Conservation (phyloP, 2,888 invertebrate species). For the Drosophila putrida region DNA sequence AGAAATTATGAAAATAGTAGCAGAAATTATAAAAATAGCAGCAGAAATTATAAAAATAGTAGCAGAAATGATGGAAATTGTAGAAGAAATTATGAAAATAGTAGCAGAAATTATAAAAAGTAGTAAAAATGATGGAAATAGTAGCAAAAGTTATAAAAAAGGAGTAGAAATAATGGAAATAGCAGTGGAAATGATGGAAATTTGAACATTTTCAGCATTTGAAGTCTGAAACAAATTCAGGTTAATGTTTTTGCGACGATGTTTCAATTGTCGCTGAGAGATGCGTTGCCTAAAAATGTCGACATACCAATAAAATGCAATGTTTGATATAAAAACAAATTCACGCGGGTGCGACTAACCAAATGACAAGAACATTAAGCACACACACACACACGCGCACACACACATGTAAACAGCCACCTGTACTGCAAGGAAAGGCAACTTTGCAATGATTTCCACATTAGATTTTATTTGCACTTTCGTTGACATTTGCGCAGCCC, state of each 20-base stretch:
- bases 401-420: slow-evolving; percentile 14
- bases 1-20: no score
- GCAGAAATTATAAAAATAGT: no score
- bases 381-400: slow-evolving; percentile 7
- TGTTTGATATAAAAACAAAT: slow-evolving; percentile 79
- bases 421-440: slow-evolving; percentile 39
- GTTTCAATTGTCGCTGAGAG: slow-evolving; percentile 31
- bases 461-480: slow-evolving; percentile 83
- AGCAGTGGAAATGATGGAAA: no score
- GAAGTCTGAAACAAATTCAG: background rate
- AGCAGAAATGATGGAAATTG: no score
- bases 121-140: no score
- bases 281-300: slow-evolving; percentile 56
- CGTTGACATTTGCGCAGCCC: slow-evolving; percentile 75
- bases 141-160: no score
- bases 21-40: no score
- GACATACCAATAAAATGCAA: slow-evolving; percentile 77
- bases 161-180: no score
- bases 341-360: slow-evolving; percentile 66
- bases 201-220: background rate
- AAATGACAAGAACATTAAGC: slow-evolving; percentile 77
- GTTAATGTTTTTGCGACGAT: slow-evolving; percentile 2
- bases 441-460: slow-evolving; percentile 81
- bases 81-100: no score
- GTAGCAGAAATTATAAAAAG: no score